phyloP scores from a whole-genome alignment of 2,888 invertebrate genomes.

The Stenichneumon culpator region DNA sequence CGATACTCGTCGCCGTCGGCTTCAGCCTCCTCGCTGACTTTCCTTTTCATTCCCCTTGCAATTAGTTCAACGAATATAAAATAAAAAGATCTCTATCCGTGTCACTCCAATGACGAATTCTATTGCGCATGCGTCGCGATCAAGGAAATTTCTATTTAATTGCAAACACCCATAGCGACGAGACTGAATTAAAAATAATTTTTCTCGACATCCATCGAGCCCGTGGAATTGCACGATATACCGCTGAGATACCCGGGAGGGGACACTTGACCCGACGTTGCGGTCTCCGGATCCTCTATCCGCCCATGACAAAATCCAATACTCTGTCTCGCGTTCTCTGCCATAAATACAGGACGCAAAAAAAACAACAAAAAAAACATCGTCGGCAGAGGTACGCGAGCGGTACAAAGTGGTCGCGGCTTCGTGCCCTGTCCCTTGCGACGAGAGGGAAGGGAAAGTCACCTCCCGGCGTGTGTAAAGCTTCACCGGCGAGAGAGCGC shows the following conservation, averaged over 20 bases:
- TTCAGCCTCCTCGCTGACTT: conserved; percentile 5
- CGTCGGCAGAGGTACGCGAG: conserved; percentile 24
- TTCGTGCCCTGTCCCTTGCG: conserved; percentile 42
- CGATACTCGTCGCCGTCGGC: conserved; percentile 35
- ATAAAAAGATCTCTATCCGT: conserved; percentile 2
- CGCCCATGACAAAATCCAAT: conserved; percentile 51
- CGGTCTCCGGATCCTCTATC: conserved; percentile 66
- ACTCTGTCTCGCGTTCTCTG: conserved; percentile 4
- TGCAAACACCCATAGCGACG: neutral
- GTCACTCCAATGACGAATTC: neutral
- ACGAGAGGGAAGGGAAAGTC: conserved; percentile 33
- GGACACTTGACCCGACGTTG: conserved; percentile 79
- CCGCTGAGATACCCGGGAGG: conserved; percentile 17
- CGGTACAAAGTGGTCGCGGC: conserved; percentile 61
- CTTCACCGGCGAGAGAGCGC: conserved; percentile 36
- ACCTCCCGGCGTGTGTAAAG: conserved; percentile 11
- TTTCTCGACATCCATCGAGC: neutral
- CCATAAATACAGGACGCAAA: conserved; percentile 21
- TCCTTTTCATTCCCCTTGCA: conserved; percentile 33
- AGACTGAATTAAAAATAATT: neutral
- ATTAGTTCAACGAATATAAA: conserved; percentile 35
- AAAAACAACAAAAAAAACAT: conserved; percentile 1
- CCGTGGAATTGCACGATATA: neutral
- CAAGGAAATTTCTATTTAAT: neutral
- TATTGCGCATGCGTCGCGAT: neutral